A percentile compares a stretch with the other conserved stretches of the same genome.
These are phyloP conservation scores for Poecilia picta DNA, from an alignment of 2,797 vertebrate genomes.

Conservation along the genomic window DNA sequence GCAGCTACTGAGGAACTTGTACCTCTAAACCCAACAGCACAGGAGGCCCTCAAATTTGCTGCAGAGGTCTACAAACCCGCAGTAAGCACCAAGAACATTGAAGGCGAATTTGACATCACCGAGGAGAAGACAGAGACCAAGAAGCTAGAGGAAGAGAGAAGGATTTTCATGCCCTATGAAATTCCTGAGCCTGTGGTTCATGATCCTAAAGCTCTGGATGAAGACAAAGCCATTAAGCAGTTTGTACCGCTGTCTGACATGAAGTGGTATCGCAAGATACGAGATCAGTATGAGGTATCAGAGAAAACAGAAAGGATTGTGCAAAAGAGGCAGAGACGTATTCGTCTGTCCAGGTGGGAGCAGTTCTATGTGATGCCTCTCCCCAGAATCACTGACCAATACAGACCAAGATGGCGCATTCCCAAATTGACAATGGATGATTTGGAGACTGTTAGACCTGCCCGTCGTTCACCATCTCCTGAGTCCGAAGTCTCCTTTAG, in stretches of 20 bases:
- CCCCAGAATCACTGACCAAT: slow-evolving; percentile 96
- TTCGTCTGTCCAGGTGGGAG: slow-evolving; percentile 98
- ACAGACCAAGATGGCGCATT: slow-evolving; percentile 96
- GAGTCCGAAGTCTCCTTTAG: slow-evolving; percentile 89
- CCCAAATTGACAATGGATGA: slow-evolving; percentile 94
- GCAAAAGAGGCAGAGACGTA: slow-evolving; percentile 94
- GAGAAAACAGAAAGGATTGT: slow-evolving; percentile 90
- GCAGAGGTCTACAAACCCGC: slow-evolving; percentile 96
- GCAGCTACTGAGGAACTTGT: slow-evolving; percentile 85
- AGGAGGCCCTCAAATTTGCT: slow-evolving; percentile 95
- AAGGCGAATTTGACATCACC: slow-evolving; percentile 93
- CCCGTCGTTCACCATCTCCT: slow-evolving; percentile 89
- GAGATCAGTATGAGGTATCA: slow-evolving; percentile 93
- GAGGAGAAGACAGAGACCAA: slow-evolving; percentile 85
- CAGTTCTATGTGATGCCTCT: slow-evolving; percentile 98
- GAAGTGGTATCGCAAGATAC: slow-evolving; percentile 97
- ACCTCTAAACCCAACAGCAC: slow-evolving; percentile 90
- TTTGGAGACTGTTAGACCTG: slow-evolving; percentile 94
- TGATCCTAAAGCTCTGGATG: slow-evolving; percentile 83
- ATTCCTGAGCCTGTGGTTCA: slow-evolving; percentile 89
- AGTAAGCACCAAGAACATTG: slow-evolving; percentile 93
- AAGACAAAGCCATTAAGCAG: slow-evolving; percentile 92
- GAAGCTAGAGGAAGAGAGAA: slow-evolving; percentile 87
- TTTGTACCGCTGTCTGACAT: slow-evolving; percentile 97
- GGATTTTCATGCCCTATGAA: slow-evolving; percentile 95